Evolutionary conservation across 2,113 vertebrate genomes (phyloP), one percentile per base, ranked within the genome.

Genomic region (Barbus barbus): DNA sequence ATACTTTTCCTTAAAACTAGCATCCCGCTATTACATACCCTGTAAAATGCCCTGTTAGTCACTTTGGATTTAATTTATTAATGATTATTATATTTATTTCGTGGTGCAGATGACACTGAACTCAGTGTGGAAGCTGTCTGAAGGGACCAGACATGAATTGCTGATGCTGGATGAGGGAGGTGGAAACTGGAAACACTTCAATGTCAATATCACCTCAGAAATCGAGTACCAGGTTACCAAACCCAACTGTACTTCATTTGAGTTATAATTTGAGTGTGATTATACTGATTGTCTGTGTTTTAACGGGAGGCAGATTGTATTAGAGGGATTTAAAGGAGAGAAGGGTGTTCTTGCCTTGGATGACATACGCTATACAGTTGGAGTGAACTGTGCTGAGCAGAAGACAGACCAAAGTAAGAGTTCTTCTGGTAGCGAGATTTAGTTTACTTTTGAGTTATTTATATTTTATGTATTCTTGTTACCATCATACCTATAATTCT

Each of bases 161-260:
- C 69, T 92, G 78, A 76, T 7, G 5, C 60, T 91, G 28, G 33
- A 3, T 0, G 83, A 91, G 12, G 53, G 90, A 13, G 81, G 69
- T 6, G 88, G 28, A 12, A 65, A 22, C 4, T 95, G 94, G 94
- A 87, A 0, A 61, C 90, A 78, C 51, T 94, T 91, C 20, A 86
- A 91, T 0, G 18, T 92, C 1, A 46, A 92, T 85, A 89, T 95
- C 81, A 87, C 31, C 6, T 94, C 93, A 1, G 8, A 83, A 41
- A 48, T 86, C 1, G 92, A 94, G 67, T 95, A 94, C 86, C 94
- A 95, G 91, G 94, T 95, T 53, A 84, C 86, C 83, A 22, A 78
- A 58, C 12, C 9, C 22, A 8, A 77, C 60, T 56, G 8, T 26
- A 73, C 28, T 38, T 28, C n/a, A 44, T 63, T 5, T 4, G 71